Conservation (phyloP, 92 coral and sea anemone genomes). For the Pocillopora meandrina region DNA sequence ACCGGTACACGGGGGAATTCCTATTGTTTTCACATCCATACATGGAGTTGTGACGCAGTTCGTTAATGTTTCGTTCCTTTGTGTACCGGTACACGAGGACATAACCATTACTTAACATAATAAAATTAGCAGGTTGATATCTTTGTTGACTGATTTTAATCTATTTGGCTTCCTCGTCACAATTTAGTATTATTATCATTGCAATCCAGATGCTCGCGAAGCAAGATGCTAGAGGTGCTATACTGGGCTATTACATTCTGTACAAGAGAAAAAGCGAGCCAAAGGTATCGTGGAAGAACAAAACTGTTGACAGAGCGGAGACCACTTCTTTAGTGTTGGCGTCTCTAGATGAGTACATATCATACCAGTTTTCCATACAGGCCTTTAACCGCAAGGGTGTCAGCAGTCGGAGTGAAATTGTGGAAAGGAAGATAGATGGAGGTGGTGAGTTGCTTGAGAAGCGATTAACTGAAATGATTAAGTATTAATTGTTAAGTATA, state of each 20-base stretch:
- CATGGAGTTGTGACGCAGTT: too few species aligned
- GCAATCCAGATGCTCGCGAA: conserved; percentile 2
- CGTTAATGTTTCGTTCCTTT: too few species aligned
- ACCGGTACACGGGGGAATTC: too few species aligned
- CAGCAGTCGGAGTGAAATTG: not conserved
- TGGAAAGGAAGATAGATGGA: not conserved
- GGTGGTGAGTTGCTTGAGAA: not conserved
- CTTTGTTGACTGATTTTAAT: too few species aligned
- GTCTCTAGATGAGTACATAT: not conserved
- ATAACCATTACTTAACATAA: too few species aligned
- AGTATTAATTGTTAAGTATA: too few species aligned
- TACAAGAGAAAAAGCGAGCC: not conserved
- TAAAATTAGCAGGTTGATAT: too few species aligned
- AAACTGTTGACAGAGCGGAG: not conserved
- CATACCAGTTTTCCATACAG: conserved; percentile 16
- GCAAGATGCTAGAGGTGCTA: conserved; percentile 7
- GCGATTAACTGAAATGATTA: too few species aligned
- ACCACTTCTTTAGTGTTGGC: not conserved
- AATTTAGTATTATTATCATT: not conserved
- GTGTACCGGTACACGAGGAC: too few species aligned
- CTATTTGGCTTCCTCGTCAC: too few species aligned
- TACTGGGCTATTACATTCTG: not conserved
- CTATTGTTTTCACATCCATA: too few species aligned
- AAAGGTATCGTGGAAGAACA: not conserved
- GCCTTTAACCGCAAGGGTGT: conserved; percentile 29